phyloP scores from a whole-genome alignment of 2,113 vertebrate genomes.

The Psephotus haematonotus region DNA sequence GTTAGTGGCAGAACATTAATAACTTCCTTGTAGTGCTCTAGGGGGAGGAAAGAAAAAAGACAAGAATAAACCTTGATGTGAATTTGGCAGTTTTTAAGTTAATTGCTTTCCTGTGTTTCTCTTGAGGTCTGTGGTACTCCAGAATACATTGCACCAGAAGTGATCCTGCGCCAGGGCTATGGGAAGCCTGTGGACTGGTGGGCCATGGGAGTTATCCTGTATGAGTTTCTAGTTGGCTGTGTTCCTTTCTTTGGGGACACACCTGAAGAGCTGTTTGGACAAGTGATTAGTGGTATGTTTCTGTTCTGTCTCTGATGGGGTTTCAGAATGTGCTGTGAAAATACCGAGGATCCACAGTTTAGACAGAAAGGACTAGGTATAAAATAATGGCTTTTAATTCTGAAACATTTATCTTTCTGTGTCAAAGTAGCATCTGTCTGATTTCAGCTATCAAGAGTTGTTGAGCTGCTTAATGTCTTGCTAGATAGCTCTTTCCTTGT shows the following conservation, averaged over 20 bases:
- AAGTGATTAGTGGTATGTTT: slow-evolving; percentile 94
- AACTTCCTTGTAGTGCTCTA: not conserved
- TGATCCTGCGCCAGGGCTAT: slow-evolving; percentile 95
- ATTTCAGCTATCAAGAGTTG: not conserved
- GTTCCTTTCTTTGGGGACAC: slow-evolving; percentile 98
- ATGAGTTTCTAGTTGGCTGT: slow-evolving; percentile 94
- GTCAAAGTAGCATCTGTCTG: not conserved
- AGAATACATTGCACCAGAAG: slow-evolving; percentile 96
- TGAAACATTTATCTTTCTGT: not conserved
- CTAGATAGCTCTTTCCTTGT: not conserved
- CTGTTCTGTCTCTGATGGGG: not conserved
- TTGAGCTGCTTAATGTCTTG: not conserved
- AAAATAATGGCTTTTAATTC: not conserved
- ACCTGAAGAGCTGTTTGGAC: slow-evolving; percentile 94
- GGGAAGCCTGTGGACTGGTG: slow-evolving; percentile 99
- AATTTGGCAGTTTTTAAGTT: not conserved
- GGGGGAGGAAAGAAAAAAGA: too few relatives aligned
- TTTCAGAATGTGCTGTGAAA: not conserved
- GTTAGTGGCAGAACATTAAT: not conserved
- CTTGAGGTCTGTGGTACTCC: slow-evolving; percentile 94
- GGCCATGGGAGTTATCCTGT: slow-evolving; percentile 97
- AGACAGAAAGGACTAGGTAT: not conserved
- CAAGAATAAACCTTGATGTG: not conserved
- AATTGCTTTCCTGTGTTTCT: not conserved
- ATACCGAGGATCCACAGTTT: not conserved